Conservation (phyloP, 2,888 invertebrate genomes). For the Ectemnius cavifrons region DNA sequence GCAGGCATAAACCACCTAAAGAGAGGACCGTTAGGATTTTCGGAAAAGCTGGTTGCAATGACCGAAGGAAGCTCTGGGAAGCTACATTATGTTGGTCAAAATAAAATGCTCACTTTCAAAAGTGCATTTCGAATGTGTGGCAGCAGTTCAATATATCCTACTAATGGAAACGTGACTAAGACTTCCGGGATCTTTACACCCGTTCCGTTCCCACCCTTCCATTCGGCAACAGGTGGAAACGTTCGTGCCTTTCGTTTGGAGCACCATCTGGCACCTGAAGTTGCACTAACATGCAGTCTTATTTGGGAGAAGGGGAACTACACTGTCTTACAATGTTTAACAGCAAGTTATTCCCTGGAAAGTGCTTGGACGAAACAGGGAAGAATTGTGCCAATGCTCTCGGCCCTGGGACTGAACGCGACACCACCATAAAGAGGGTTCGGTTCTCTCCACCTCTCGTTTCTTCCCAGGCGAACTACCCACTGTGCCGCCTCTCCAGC, state of each 20-base stretch:
- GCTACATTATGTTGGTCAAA: background rate
- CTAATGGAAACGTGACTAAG: background rate
- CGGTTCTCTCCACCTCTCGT: slow-evolving; percentile 20
- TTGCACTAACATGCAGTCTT: no score
- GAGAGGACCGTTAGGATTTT: slow-evolving; percentile 26
- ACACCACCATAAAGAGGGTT: slow-evolving; percentile 12
- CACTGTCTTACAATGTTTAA: no score
- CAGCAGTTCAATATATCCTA: background rate
- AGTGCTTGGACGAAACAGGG: background rate
- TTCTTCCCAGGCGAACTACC: slow-evolving; percentile 21
- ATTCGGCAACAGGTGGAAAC: background rate
- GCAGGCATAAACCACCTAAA: slow-evolving; percentile 26
- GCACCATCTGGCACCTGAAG: no score
- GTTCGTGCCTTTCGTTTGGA: no score
- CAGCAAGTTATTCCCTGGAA: background rate
- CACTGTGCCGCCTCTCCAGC: background rate
- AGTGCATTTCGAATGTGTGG: background rate
- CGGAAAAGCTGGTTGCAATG: slow-evolving; percentile 9
- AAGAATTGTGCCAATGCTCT: slow-evolving; percentile 9
- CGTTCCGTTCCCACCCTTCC: background rate
- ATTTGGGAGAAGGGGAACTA: no score
- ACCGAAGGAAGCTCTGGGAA: background rate
- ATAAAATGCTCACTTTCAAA: background rate
- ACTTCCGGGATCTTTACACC: background rate
- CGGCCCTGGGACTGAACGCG: slow-evolving; percentile 2